Evolutionary conservation across 2,888 invertebrate species (phyloP).

Genomic region (Metallyticus violacea): DNA sequence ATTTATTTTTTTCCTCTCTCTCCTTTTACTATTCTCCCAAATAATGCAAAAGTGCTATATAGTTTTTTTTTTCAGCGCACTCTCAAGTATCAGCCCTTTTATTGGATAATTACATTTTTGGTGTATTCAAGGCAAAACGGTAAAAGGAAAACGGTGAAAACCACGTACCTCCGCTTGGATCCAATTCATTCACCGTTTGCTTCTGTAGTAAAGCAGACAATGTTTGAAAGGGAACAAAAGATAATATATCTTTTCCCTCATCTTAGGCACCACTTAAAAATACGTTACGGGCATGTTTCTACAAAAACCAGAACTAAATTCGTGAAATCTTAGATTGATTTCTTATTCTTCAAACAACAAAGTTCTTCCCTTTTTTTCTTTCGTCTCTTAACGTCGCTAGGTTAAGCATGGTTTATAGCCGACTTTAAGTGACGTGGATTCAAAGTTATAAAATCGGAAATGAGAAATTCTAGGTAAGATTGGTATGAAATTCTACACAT

Average conservation of each 20-base stretch:
- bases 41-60: background rate
- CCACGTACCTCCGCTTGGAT: background rate
- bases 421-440: too few species aligned
- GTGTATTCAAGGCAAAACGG: background rate
- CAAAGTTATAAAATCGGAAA: too few species aligned
- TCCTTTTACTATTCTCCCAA: background rate
- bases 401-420: background rate
- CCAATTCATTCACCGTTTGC: background rate
- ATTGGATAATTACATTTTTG: background rate
- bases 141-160: background rate
- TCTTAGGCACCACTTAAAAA: background rate
- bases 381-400: background rate
- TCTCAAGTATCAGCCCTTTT: background rate
- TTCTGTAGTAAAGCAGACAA: background rate
- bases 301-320: slow-evolving; percentile 10
- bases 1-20: background rate
- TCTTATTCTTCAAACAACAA: background rate
- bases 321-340: slow-evolving; percentile 15
- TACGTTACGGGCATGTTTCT: background rate
- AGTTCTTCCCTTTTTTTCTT: background rate
- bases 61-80: background rate
- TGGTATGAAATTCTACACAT: too few species aligned
- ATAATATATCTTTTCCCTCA: background rate
- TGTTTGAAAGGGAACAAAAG: background rate
- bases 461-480: too few species aligned